Conservation (phyloP, 2,113 vertebrate genomes). For the Oreotragus oreotragus region DNA sequence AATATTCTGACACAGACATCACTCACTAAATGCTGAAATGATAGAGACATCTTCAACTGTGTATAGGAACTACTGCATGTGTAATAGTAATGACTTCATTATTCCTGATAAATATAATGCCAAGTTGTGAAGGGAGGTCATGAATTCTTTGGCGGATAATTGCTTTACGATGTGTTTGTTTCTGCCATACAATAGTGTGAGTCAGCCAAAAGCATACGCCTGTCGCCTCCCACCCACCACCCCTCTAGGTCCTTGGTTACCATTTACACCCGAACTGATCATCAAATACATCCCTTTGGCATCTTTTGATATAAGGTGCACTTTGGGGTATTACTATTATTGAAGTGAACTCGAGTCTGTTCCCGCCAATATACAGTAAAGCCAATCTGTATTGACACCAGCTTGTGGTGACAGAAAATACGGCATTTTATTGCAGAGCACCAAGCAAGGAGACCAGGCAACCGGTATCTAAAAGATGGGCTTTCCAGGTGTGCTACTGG, state of each 20-base stretch:
- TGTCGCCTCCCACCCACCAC: neutral
- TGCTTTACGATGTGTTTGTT: neutral
- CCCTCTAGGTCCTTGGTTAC: neutral
- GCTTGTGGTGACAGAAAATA: neutral
- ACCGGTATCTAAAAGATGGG: neutral
- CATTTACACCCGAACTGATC: neutral
- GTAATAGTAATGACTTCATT: neutral
- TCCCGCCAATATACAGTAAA: neutral
- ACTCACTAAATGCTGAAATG: neutral
- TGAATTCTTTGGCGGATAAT: neutral
- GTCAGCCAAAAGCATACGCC: neutral
- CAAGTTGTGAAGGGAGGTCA: neutral
- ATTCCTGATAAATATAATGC: neutral
- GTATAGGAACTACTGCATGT: neutral
- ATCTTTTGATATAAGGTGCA: neutral
- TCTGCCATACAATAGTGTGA: neutral
- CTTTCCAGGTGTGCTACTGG: rapidly evolving
- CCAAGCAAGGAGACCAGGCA: neutral
- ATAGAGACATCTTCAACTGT: neutral
- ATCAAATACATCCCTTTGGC: neutral
- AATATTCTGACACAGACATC: neutral
- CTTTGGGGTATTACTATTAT: neutral
- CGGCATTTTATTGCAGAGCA: neutral
- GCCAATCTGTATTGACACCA: neutral
- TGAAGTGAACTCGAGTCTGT: neutral